Evolutionary conservation across 2,113 vertebrate genomes (phyloP).

Genomic region (Suncus etruscus): DNA sequence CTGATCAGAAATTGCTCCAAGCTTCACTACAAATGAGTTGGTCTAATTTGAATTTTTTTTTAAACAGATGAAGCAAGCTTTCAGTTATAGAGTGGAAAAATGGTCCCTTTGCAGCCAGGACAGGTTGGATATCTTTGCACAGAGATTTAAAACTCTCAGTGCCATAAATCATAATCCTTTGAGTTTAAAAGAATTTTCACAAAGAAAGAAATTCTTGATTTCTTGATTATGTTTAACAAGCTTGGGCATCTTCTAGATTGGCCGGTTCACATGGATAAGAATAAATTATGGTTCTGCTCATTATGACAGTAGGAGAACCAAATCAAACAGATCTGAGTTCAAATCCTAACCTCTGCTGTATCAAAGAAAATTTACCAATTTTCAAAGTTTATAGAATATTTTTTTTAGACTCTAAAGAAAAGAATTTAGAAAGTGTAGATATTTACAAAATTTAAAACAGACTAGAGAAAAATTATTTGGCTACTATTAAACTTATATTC

Average conservation of each 20-base stretch:
- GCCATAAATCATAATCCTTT: neutral
- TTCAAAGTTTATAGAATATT: no score
- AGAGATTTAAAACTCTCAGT: neutral
- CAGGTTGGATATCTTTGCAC: neutral
- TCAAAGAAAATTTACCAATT: neutral
- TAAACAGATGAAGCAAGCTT: neutral
- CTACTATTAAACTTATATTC: neutral
- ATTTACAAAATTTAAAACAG: neutral
- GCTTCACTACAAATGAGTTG: slow-evolving; percentile 45
- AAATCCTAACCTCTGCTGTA: neutral
- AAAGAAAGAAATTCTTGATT: neutral
- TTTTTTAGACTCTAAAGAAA: slow-evolving; percentile 14
- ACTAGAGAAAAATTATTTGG: neutral
- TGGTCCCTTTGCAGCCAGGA: neutral
- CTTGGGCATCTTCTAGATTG: neutral
- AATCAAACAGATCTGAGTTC: neutral
- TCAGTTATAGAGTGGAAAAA: neutral
- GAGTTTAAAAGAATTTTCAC: neutral
- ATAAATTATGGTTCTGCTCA: neutral
- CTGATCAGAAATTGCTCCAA: slow-evolving; percentile 54
- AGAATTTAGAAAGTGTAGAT: neutral
- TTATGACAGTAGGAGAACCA: neutral
- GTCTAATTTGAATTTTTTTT: slow-evolving; percentile 38
- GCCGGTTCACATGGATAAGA: neutral
- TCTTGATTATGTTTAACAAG: neutral